Conservation (phyloP, 2,113 vertebrate species). For the Diphyllodes magnificus region DNA sequence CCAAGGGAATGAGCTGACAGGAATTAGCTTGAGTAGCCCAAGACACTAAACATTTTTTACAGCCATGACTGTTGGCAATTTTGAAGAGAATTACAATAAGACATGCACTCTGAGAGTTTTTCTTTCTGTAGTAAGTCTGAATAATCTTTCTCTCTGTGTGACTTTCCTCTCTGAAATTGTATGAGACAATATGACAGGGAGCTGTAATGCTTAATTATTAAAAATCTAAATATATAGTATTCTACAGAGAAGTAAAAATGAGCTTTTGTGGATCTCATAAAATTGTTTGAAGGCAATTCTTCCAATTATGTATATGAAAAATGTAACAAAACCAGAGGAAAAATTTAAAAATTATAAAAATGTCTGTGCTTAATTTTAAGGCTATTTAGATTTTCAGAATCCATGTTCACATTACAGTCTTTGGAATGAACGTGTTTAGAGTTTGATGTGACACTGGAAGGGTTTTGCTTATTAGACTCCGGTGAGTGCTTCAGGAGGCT, state of each 20-base stretch:
- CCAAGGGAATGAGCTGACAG: not conserved
- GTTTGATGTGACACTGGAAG: not conserved
- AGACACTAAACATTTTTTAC: not conserved
- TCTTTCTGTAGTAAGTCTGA: not conserved
- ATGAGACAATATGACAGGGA: not conserved
- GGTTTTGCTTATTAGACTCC: constrained; percentile 4
- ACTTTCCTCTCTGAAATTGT: constrained; percentile 10
- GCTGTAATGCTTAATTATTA: constrained; percentile 1
- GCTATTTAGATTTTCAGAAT: not conserved
- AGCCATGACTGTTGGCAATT: not conserved
- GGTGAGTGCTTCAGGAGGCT: constrained; percentile 14
- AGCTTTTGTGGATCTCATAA: not conserved
- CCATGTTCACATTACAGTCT: not conserved
- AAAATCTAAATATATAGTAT: not conserved
- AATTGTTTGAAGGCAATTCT: not conserved
- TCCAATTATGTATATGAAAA: not conserved
- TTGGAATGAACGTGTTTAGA: not conserved
- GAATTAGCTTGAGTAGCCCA: not conserved
- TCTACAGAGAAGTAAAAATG: not conserved
- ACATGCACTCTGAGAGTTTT: not conserved
- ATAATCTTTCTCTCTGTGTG: not conserved
- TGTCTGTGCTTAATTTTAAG: not conserved
- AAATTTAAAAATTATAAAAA: not conserved
- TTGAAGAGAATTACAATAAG: not conserved
- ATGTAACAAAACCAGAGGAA: not conserved